A percentile compares a stretch with the other conserved stretches of the same genome.
These are phyloP conservation scores for Rhinolophus sinicus DNA, from an alignment of 2,113 vertebrate species.

Conservation along the genomic window DNA sequence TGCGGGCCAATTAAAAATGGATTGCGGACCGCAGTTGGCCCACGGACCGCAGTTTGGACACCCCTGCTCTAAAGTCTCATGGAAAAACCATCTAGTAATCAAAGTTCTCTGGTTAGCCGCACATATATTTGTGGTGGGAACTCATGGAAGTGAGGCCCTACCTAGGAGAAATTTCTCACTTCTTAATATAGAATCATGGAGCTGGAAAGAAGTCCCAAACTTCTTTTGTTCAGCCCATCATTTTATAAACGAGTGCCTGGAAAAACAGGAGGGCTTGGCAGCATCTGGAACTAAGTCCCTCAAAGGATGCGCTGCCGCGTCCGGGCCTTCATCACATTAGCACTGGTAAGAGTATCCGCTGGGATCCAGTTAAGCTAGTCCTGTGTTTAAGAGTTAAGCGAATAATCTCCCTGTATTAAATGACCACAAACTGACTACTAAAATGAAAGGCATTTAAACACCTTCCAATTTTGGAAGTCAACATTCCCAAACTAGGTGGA, in stretches of 20 bases:
- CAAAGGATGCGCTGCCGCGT: background rate
- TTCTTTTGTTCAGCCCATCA: background rate
- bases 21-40: no score
- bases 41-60: no score
- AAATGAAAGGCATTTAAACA: constrained; percentile 30
- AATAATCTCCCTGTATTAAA: background rate
- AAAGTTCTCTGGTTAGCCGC: background rate
- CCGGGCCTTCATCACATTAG: no score
- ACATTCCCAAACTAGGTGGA: background rate
- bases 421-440: background rate
- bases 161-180: background rate
- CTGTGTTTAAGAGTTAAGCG: background rate
- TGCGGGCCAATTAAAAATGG: no score
- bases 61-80: background rate
- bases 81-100: background rate
- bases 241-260: background rate
- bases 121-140: background rate
- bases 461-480: background rate
- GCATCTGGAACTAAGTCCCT: background rate
- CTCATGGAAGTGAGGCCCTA: background rate
- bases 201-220: background rate
- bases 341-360: background rate
- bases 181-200: background rate
- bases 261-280: no score
- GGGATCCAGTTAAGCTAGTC: background rate